A percentile compares a stretch with the other conserved stretches of the same genome.
phyloP scores from a whole-genome alignment of 2,113 vertebrate genomes.

The Polypterus bichir region DNA sequence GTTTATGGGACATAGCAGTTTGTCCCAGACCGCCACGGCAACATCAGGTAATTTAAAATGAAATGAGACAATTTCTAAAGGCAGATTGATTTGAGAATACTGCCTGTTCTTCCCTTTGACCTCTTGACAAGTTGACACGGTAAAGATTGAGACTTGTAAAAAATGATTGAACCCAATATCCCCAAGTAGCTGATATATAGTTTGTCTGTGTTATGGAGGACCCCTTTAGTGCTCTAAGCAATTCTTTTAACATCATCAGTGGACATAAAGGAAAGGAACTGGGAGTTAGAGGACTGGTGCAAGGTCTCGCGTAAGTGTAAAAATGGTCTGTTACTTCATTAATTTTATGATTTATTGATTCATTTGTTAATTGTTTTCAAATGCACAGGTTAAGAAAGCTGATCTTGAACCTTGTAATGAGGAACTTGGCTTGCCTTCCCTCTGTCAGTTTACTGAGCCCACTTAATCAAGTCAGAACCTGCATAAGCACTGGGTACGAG shows the following conservation, averaged over 20 bases:
- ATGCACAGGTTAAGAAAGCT: too few species aligned
- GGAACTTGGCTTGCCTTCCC: too few species aligned
- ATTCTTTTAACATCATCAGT: constrained; percentile 43
- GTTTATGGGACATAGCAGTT: constrained; percentile 72
- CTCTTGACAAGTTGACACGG: constrained; percentile 73
- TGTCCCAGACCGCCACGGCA: constrained; percentile 53
- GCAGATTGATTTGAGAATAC: constrained; percentile 85
- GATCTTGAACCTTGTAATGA: too few species aligned
- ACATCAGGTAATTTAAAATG: constrained; percentile 73
- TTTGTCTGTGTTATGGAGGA: constrained; percentile 57
- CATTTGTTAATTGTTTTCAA: too few species aligned
- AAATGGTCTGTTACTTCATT: too few species aligned
- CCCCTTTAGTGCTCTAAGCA: constrained; percentile 48
- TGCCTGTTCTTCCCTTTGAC: constrained; percentile 70
- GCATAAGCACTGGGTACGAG: too few species aligned
- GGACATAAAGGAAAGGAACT: too few species aligned
- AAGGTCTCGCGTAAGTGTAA: too few species aligned
- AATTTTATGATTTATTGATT: too few species aligned
- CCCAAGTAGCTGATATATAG: constrained; percentile 82
- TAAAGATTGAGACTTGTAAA: constrained; percentile 75
- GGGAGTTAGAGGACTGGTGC: too few species aligned
- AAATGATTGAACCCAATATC: constrained; percentile 67
- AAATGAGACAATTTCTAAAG: constrained; percentile 78
- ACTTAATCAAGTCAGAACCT: too few species aligned
- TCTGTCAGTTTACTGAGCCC: too few species aligned